Evolutionary conservation across 2,113 vertebrate genomes (phyloP), one percentile per base, ranked within the genome.

Genomic region (Calyptommatus sinebrachiatus): DNA sequence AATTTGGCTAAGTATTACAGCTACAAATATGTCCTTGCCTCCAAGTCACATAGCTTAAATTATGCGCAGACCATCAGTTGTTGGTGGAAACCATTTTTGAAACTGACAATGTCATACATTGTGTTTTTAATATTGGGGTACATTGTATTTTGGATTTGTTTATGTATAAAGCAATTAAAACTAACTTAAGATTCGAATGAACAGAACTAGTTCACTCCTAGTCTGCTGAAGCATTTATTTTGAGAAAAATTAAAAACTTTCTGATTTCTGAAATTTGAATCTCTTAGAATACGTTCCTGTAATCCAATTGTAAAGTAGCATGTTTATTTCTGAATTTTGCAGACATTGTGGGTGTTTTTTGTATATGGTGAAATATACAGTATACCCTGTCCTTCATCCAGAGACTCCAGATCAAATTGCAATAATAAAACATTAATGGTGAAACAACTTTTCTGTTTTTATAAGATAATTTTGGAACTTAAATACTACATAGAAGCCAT

Each of bases 1-100:
- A 79, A 35, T 77, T 46, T 11, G 68, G 65, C 75, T 81, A 79
- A 79, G 79, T 79, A 41, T 50, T 57, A 71, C 29, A 74, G 14
- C 28, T 14, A 7, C 28, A 78, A 74, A 74, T 63, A 35, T 69
- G 62, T 70, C 21, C 35, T 28, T 76, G 66, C 72, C 66, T 70
- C 8, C 22, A 7, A 74, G 50, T 63, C 20, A 46, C 70, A 0
- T 66, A 14, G 62, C 8, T 69, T 75, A n/a, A 61, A 26, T 16
- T 75, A 41, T 46, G 16, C 8, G 45, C 76, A 63, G 41, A 69
- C 29, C 31, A 77, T 31, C 11, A 26, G 31, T 41, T 50, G 31
- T 4, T 63, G 69, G 77, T 82, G 3, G 1, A 41, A 50, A 63
- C 71, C n/a, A 50, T 8, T 76, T 76, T 26, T 41, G 35, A 76